These are phyloP conservation scores for Ascaphus truei DNA, from an alignment of 2,113 vertebrate genomes.

Conservation along the genomic window DNA sequence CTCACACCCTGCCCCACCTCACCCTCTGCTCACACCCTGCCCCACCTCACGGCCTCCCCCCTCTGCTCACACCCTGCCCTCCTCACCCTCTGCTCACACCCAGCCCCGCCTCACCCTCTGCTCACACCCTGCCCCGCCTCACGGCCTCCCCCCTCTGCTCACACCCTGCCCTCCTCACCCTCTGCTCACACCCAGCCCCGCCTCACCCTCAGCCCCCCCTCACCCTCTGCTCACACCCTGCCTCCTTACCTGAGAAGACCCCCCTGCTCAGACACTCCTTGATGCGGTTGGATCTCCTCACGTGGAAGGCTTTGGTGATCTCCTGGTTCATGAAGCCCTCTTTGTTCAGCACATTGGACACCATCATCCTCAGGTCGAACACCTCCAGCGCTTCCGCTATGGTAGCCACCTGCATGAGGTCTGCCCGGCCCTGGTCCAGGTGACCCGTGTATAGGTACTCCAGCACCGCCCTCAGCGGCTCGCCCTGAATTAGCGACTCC, in stretches of 20 bases:
- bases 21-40: too few relatives aligned
- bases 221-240: too few relatives aligned
- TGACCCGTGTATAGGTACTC: constrained; percentile 81
- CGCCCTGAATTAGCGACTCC: constrained; percentile 66
- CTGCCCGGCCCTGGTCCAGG: constrained; percentile 66
- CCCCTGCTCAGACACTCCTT: constrained; percentile 83
- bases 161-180: too few relatives aligned
- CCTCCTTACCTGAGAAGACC: constrained; percentile 77
- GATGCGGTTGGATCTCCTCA: constrained; percentile 86
- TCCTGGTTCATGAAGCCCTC: constrained; percentile 94
- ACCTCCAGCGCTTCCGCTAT: constrained; percentile 85
- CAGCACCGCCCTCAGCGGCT: constrained; percentile 64
- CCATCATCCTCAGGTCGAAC: constrained; percentile 89
- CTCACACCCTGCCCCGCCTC: too few relatives aligned
- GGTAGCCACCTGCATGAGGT: constrained; percentile 82
- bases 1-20: too few relatives aligned
- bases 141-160: too few relatives aligned
- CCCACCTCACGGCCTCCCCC: too few relatives aligned
- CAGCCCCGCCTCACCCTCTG: too few relatives aligned
- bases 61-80: too few relatives aligned
- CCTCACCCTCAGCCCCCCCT: too few relatives aligned
- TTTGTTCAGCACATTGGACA: constrained; percentile 82
- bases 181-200: too few relatives aligned
- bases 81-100: too few relatives aligned
- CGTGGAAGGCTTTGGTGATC: constrained; percentile 90